phyloP scores from a whole-genome alignment of 2,113 vertebrate genomes.

The Bos javanicus region DNA sequence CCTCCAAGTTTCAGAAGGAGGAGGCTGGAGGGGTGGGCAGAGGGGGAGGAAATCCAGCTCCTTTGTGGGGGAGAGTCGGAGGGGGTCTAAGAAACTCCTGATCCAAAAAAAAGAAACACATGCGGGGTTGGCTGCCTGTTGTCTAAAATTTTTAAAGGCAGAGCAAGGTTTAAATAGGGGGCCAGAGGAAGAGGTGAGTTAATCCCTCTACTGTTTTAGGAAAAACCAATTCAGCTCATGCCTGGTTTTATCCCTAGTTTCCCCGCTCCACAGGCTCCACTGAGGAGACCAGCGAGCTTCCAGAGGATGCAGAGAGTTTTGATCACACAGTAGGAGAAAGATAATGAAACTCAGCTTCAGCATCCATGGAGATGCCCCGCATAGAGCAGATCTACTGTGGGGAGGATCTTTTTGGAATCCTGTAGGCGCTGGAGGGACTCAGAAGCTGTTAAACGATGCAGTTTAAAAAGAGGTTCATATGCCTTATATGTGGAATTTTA shows the following conservation, averaged over 20 bases:
- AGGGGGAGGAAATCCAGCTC: neutral
- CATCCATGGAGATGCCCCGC: accelerated
- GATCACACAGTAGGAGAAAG: neutral
- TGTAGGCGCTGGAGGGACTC: neutral
- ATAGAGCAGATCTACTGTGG: neutral
- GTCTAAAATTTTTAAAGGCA: neutral
- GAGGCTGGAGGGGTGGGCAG: neutral
- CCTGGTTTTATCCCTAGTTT: neutral
- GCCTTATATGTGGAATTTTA: neutral
- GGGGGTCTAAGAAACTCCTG: neutral
- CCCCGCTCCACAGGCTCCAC: neutral
- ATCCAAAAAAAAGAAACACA: neutral
- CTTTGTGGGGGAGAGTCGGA: neutral
- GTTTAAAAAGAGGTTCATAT: neutral
- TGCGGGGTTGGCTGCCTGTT: too few relatives aligned
- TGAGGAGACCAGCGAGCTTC: neutral
- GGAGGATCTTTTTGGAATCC: neutral
- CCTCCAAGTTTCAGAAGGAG: neutral
- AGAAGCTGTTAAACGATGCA: neutral
- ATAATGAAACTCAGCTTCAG: neutral
- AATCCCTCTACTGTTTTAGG: neutral
- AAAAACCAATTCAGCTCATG: neutral
- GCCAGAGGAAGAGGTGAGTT: neutral
- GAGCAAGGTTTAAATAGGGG: neutral
- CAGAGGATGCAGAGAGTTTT: neutral